Conservation (phyloP, 1,140 invertebrate genomes). For the Drosophila miranda region DNA sequence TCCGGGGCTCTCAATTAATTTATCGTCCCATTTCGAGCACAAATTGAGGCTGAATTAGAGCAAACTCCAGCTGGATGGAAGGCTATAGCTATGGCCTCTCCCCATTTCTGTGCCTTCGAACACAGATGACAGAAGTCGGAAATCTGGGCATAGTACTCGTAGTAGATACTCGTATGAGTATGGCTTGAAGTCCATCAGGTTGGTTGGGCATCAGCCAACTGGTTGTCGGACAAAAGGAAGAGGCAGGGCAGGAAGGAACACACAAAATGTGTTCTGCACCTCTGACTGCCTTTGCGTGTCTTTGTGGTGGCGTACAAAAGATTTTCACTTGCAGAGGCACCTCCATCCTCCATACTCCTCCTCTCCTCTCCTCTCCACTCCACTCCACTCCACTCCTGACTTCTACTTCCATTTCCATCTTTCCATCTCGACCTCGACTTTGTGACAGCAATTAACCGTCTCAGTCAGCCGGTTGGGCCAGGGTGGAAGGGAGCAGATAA, state of each 20-base stretch:
- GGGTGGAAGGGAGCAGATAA: constrained; percentile 20
- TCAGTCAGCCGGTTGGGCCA: constrained; percentile 57
- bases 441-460: constrained; percentile 80
- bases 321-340: constrained; percentile 54
- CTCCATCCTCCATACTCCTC: neutral
- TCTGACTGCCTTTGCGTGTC: constrained; percentile 70
- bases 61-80: constrained; percentile 12
- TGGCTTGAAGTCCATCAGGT: constrained; percentile 6
- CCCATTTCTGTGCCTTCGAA: neutral
- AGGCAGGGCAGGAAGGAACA: constrained; percentile 65
- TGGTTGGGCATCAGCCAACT: constrained; percentile 47
- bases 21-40: constrained; percentile 74
- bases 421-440: constrained; percentile 41
- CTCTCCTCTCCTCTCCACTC: no score
- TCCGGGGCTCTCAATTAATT: constrained; percentile 64
- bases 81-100: neutral
- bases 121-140: constrained; percentile 45
- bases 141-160: constrained; percentile 47
- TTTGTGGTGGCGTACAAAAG: constrained; percentile 42
- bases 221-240: constrained; percentile 9
- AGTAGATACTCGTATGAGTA: constrained; percentile 7
- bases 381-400: no score
- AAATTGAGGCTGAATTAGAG: constrained; percentile 76
- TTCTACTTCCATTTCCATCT: constrained; percentile 1
- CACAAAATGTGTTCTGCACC: constrained; percentile 76